Evolutionary conservation across 2,113 vertebrate species (phyloP).

Genomic region (Anarhynchus alexandrinus): DNA sequence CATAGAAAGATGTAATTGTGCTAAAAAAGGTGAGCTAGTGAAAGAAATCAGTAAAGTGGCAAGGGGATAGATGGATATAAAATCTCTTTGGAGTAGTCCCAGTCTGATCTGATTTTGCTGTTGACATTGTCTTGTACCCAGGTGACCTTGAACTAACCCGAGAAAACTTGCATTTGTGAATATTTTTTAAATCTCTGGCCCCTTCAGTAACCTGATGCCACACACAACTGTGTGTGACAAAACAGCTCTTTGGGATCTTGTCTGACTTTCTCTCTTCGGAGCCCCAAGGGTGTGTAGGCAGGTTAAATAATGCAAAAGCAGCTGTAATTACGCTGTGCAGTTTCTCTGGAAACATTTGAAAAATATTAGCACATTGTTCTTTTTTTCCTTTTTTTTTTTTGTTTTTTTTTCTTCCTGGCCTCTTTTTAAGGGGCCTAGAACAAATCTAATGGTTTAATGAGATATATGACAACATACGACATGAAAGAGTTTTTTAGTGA

Average conservation of each 20-base stretch:
- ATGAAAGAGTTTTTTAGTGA: background rate
- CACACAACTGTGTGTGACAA: background rate
- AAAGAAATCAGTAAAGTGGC: background rate
- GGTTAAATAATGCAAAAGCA: constrained; percentile 45
- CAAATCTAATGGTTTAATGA: constrained; percentile 11
- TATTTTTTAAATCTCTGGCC: background rate
- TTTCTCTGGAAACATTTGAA: constrained; percentile 20
- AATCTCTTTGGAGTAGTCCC: background rate
- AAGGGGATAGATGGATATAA: background rate
- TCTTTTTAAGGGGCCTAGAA: background rate
- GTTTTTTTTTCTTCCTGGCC: background rate
- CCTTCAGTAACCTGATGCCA: background rate
- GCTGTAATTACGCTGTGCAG: background rate
- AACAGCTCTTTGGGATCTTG: background rate
- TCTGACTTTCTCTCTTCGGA: background rate
- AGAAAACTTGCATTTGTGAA: background rate
- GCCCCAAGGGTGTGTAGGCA: background rate
- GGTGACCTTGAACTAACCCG: background rate
- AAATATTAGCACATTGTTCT: constrained; percentile 5
- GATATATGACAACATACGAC: background rate
- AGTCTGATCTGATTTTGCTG: background rate
- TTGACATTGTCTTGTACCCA: too few relatives aligned
- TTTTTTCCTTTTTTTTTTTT: background rate
- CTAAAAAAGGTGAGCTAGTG: background rate
- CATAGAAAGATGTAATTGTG: background rate